Evolutionary conservation across 2,113 vertebrate species (phyloP).

Genomic region (Xyliphius kryptos): DNA sequence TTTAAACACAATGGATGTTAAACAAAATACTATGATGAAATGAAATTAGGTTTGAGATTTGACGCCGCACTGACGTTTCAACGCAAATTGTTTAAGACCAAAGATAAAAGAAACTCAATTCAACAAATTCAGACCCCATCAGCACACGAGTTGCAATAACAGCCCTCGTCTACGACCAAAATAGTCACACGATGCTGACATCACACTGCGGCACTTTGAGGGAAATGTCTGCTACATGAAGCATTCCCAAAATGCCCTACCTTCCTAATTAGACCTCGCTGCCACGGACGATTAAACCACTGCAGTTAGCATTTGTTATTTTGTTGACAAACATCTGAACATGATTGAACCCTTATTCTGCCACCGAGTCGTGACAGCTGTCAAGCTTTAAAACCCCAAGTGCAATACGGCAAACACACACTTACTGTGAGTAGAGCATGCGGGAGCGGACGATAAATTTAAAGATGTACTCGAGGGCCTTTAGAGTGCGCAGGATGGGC

Average conservation of each 20-base stretch:
- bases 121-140: no score
- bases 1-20: no score
- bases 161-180: neutral
- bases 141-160: neutral
- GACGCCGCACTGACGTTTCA: no score
- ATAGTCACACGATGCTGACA: neutral
- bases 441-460: slow-evolving; percentile 97
- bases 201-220: neutral
- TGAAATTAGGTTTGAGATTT: no score
- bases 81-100: no score
- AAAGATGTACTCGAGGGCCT: slow-evolving; percentile 95
- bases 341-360: neutral
- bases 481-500: slow-evolving; percentile 87
- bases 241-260: neutral
- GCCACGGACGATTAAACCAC: neutral
- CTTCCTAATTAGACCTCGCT: neutral
- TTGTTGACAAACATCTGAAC: neutral
- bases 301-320: neutral
- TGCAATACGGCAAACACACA: slow-evolving; percentile 39
- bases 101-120: no score
- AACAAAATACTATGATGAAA: no score
- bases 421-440: slow-evolving; percentile 95
- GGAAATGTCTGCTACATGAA: neutral
- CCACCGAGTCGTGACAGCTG: neutral
- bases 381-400: neutral